Evolutionary conservation across 2,113 vertebrate genomes (phyloP).

Genomic region (Oxyura jamaicensis): DNA sequence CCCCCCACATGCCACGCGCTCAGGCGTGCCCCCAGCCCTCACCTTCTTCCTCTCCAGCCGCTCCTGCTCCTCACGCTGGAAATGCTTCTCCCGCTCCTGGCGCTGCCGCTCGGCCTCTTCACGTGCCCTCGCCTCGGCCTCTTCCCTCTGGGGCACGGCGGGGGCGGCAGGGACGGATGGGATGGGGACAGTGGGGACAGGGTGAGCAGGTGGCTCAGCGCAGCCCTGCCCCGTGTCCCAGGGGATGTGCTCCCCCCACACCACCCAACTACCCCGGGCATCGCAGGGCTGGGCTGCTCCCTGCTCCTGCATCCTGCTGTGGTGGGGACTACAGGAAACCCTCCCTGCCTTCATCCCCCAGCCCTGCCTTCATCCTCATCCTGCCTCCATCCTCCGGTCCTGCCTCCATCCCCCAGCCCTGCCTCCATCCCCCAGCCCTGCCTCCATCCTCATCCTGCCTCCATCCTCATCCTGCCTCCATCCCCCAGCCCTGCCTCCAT

Average conservation of each 20-base stretch:
- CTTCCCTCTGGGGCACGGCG: conserved; percentile 81
- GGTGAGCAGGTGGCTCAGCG: not conserved
- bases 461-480: no score
- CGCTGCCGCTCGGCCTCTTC: conserved; percentile 91
- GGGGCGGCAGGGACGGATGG: fast-evolving
- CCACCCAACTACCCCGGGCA: not conserved
- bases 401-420: not conserved
- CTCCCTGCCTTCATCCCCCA: not conserved
- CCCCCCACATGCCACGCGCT: fast-evolving
- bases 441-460: no score
- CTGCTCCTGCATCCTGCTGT: fast-evolving
- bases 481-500: not conserved
- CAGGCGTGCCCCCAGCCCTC: not conserved
- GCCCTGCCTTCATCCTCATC: not conserved
- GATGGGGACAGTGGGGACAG: not conserved
- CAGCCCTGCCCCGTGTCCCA: not conserved
- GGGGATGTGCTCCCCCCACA: not conserved
- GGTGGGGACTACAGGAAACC: not conserved
- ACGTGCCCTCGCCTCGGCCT: conserved; percentile 85
- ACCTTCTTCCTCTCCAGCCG: conserved; percentile 96
- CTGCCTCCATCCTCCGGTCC: no score
- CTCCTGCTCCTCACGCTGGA: conserved; percentile 97
- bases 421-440: no score
- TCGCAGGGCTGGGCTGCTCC: not conserved
- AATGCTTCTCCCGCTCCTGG: conserved; percentile 94